A percentile compares a stretch with the other conserved stretches of the same genome.
These are phyloP conservation scores for Prenolepis imparis DNA, from an alignment of 2,888 invertebrate species.

Conservation along the genomic window DNA sequence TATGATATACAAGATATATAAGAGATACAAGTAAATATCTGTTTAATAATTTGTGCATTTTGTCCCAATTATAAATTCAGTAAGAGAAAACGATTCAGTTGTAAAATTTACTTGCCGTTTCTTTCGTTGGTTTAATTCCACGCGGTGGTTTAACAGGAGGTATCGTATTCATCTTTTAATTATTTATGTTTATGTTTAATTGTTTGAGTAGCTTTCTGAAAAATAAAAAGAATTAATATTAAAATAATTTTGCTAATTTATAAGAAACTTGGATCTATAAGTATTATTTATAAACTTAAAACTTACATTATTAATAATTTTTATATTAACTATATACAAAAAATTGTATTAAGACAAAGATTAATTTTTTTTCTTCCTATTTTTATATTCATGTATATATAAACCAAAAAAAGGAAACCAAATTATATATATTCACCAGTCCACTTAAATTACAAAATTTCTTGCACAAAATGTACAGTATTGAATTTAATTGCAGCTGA, in stretches of 20 bases:
- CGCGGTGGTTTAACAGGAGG: slow-evolving; percentile 95
- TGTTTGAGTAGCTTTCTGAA: neutral
- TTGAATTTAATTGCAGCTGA: neutral
- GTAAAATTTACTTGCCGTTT: slow-evolving; percentile 89
- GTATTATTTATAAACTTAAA: neutral
- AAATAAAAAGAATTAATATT: neutral
- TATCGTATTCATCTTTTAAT: slow-evolving; percentile 88
- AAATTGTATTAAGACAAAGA: neutral
- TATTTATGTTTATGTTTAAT: neutral
- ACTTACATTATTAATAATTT: neutral
- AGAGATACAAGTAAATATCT: neutral
- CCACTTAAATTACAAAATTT: neutral
- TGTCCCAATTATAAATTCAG: neutral
- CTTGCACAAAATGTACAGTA: neutral
- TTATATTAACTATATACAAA: neutral
- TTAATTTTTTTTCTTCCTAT: no score
- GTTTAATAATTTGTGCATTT: neutral
- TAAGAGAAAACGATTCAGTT: neutral
- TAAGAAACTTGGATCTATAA: neutral
- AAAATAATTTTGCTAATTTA: neutral
- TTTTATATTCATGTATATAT: neutral
- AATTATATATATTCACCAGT: neutral
- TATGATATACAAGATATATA: slow-evolving; percentile 59
- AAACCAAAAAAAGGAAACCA: neutral
- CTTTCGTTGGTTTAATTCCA: slow-evolving; percentile 94